phyloP scores from a whole-genome alignment of 2,797 vertebrate genomes.

The Netta rufina region DNA sequence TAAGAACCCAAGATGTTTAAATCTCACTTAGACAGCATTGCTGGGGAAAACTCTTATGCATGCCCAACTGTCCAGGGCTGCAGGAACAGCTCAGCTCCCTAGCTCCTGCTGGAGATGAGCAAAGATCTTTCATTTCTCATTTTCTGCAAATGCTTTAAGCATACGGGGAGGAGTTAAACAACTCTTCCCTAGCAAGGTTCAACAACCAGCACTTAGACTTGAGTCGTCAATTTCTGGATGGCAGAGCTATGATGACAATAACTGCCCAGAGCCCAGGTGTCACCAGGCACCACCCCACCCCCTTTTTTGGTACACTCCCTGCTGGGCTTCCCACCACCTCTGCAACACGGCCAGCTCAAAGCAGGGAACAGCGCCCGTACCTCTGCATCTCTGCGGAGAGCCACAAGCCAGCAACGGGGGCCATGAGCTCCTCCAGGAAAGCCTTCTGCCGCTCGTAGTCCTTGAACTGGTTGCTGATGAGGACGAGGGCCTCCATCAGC shows the following conservation, averaged over 20 bases:
- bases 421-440: slow-evolving; percentile 92
- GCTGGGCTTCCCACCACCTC: accelerated
- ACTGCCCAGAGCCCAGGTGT: neutral
- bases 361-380: slow-evolving; percentile 67
- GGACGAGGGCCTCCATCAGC: slow-evolving; percentile 93
- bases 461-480: slow-evolving; percentile 97
- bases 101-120: neutral
- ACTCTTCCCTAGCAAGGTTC: neutral
- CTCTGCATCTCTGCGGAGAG: slow-evolving; percentile 90
- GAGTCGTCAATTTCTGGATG: neutral
- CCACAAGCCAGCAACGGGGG: slow-evolving; percentile 87
- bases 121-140: neutral
- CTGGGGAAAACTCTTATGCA: neutral
- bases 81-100: neutral
- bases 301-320: neutral
- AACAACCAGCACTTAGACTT: neutral
- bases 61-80: neutral
- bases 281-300: neutral
- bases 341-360: neutral
- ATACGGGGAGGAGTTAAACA: neutral
- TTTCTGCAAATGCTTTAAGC: neutral
- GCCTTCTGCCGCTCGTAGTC: slow-evolving; percentile 90
- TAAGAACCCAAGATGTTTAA: neutral
- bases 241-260: neutral
- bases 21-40: neutral